Conservation (phyloP, 2,888 invertebrate species). For the Patella caerulea region DNA sequence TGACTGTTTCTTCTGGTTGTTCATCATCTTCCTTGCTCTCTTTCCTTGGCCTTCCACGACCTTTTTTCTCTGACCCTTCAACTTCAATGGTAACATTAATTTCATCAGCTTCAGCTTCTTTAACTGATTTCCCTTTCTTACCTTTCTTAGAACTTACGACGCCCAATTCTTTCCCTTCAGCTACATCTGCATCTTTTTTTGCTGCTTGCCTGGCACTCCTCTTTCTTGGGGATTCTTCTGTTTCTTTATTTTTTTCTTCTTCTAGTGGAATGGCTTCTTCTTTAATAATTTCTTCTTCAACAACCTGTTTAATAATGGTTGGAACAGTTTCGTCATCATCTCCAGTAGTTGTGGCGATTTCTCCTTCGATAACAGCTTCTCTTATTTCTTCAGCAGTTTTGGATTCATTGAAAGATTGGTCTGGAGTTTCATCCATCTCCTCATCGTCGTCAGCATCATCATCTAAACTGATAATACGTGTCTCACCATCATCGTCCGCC, state of each 20-base stretch:
- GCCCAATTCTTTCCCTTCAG: conserved; percentile 24
- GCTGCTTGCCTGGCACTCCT: conserved; percentile 24
- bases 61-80: conserved; percentile 25
- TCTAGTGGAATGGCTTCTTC: conserved; percentile 23
- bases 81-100: conserved; percentile 17
- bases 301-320: conserved; percentile 17
- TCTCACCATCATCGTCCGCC: conserved; percentile 32
- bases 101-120: conserved; percentile 24
- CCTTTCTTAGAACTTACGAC: conserved; percentile 26
- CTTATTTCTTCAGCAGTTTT: conserved; percentile 37
- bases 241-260: conserved; percentile 19
- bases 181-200: conserved; percentile 23
- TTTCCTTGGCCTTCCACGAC: conserved; percentile 29
- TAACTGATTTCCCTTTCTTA: conserved; percentile 24
- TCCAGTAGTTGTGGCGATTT: neutral
- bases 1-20: conserved; percentile 30
- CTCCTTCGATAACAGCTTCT: conserved; percentile 17
- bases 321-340: conserved; percentile 4
- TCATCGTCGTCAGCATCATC: conserved; percentile 33
- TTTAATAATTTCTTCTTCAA: conserved; percentile 19
- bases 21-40: conserved; percentile 28
- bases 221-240: conserved; percentile 20
- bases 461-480: conserved; percentile 34
- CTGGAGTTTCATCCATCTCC: conserved; percentile 19
- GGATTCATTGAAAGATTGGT: conserved; percentile 3